Conservation (phyloP, 2,797 vertebrate genomes). For the Acestrorhynchus altus region DNA sequence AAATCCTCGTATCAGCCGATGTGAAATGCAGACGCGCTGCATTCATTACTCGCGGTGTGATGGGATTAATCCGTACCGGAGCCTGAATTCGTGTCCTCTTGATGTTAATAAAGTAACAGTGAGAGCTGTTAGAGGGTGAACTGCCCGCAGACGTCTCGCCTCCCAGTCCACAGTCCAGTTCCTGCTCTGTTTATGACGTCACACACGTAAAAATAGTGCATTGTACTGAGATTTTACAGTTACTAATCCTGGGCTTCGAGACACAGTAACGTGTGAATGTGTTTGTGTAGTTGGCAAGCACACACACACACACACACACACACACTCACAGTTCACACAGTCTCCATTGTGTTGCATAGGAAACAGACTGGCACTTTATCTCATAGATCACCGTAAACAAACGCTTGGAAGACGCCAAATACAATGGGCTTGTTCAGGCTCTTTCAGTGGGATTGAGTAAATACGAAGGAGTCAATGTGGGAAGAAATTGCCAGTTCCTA, state of each 20-base stretch:
- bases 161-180: conserved; percentile 29
- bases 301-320: conserved; percentile 36
- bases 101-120: conserved; percentile 46
- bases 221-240: conserved; percentile 58
- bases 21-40: neutral
- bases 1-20: neutral
- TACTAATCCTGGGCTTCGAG: conserved; percentile 31
- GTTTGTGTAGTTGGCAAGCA: conserved; percentile 39
- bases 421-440: conserved; percentile 67
- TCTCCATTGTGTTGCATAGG: conserved; percentile 68
- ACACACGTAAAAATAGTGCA: conserved; percentile 55
- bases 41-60: neutral
- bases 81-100: conserved; percentile 8
- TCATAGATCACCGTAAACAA: conserved; percentile 63
- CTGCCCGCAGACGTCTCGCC: conserved; percentile 26
- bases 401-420: conserved; percentile 56
- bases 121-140: conserved; percentile 37
- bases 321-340: conserved; percentile 50
- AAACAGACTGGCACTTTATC: conserved; percentile 69
- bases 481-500: conserved; percentile 58
- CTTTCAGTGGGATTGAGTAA: conserved; percentile 57
- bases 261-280: conserved; percentile 55
- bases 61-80: neutral
- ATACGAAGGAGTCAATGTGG: conserved; percentile 53
- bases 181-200: conserved; percentile 36